A percentile compares a stretch with the other conserved stretches of the same genome.
Conservation (phyloP, 2,888 invertebrate genomes). For the Hydrotaea diabolus region DNA sequence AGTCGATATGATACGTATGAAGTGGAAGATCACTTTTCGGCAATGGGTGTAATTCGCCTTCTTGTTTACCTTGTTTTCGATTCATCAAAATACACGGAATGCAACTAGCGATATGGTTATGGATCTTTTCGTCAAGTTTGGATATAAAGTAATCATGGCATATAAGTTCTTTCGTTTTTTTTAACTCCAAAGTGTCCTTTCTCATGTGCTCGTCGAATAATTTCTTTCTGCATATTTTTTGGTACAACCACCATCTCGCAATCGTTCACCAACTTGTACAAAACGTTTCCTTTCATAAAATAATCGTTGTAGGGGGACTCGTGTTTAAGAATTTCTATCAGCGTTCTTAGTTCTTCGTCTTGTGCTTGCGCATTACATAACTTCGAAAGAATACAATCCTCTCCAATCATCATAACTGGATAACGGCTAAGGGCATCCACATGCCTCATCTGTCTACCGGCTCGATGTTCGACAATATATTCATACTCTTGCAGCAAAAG, state of each 20-base stretch:
- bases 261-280: slow-evolving; percentile 42
- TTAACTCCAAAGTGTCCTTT: slow-evolving; percentile 37
- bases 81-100: slow-evolving; percentile 44
- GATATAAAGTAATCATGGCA: slow-evolving; percentile 41
- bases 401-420: too few relatives aligned
- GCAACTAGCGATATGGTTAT: slow-evolving; percentile 35
- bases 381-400: too few relatives aligned
- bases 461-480: too few relatives aligned
- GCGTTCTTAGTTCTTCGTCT: too few relatives aligned
- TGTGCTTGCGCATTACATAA: too few relatives aligned
- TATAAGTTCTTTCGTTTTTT: slow-evolving; percentile 52
- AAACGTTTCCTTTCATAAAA: neutral
- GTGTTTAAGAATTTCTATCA: too few relatives aligned
- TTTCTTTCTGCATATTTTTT: slow-evolving; percentile 27
- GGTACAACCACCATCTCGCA: slow-evolving; percentile 37
- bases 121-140: slow-evolving; percentile 49
- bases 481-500: too few relatives aligned
- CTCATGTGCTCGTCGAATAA: slow-evolving; percentile 64
- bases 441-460: too few relatives aligned
- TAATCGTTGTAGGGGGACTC: neutral
- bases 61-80: slow-evolving; percentile 48
- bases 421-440: too few relatives aligned
- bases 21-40: slow-evolving; percentile 16
- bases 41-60: slow-evolving; percentile 46
- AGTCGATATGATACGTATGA: slow-evolving; percentile 40